Conservation (phyloP, 2,888 invertebrate genomes). For the Thelaira solivaga region DNA sequence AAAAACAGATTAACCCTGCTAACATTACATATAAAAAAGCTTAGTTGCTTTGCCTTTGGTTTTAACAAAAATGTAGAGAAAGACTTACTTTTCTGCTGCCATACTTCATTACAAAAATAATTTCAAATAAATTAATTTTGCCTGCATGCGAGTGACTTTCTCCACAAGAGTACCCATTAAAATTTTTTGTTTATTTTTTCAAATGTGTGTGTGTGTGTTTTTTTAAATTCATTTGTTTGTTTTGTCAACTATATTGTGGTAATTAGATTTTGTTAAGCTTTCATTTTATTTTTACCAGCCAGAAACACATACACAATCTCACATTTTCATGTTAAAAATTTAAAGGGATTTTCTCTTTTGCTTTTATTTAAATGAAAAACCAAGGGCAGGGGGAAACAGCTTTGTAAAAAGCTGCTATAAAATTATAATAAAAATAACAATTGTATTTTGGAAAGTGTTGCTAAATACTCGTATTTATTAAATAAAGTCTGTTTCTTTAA, state of each 20-base stretch:
- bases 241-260: constrained; percentile 59
- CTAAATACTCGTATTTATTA: background rate
- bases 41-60: background rate
- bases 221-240: constrained; percentile 21
- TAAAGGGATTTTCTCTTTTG: constrained; percentile 30
- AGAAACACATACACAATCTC: constrained; percentile 37
- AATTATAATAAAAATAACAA: constrained; percentile 16
- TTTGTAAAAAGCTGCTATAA: background rate
- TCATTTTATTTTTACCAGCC: background rate
- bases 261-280: constrained; percentile 52
- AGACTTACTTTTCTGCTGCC: background rate
- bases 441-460: constrained; percentile 24
- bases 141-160: too few species aligned
- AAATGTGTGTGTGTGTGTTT: background rate
- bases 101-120: constrained; percentile 24
- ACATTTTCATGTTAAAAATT: constrained; percentile 40
- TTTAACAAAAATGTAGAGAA: background rate
- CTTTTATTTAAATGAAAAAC: constrained; percentile 33
- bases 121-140: constrained; percentile 17
- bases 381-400: background rate
- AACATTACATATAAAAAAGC: background rate
- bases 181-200: too few species aligned
- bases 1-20: background rate
- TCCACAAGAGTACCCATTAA: too few species aligned
- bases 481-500: too few species aligned